Evolutionary conservation across 2,797 vertebrate species (phyloP).

Genomic region (Urocyon cinereoargenteus): DNA sequence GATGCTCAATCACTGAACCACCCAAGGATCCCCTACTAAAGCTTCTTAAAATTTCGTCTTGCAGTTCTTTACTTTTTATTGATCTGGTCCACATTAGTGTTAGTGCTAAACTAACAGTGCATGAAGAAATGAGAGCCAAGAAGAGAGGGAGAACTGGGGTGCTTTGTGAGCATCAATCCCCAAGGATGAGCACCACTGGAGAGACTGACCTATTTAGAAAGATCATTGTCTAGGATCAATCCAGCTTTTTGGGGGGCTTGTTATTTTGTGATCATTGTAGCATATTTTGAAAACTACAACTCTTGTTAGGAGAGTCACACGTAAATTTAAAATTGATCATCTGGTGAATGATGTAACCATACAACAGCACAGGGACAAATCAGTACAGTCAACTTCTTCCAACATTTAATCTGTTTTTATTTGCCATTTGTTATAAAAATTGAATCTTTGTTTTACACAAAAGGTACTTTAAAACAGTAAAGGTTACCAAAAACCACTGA

Average conservation of each 20-base stretch:
- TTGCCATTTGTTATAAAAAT: slow-evolving; percentile 77
- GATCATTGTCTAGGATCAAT: not conserved
- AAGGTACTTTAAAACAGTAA: slow-evolving; percentile 76
- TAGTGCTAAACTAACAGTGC: not conserved
- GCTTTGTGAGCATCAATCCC: not conserved
- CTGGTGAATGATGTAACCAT: not conserved
- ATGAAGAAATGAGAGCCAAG: not conserved
- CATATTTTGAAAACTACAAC: not conserved
- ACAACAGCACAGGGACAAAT: not conserved
- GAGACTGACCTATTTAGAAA: not conserved
- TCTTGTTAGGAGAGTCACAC: not conserved
- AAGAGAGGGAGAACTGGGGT: not conserved
- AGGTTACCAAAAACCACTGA: slow-evolving; percentile 65
- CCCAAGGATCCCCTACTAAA: not conserved
- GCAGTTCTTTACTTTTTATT: not conserved
- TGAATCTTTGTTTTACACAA: slow-evolving; percentile 73
- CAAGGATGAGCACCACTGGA: not conserved
- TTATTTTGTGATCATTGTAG: not conserved
- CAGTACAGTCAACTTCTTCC: slow-evolving; percentile 12
- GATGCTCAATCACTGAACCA: too few species aligned
- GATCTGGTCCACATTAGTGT: not conserved
- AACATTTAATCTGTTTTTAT: slow-evolving; percentile 62
- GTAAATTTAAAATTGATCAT: not conserved
- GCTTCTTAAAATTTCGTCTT: not conserved
- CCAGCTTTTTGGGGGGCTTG: not conserved